Percentiles rank a stretch among this genome's conserved stretches.
Evolutionary conservation across 2,113 vertebrate species (phyloP).

Genomic region (Lycocorax pyrrhopterus): DNA sequence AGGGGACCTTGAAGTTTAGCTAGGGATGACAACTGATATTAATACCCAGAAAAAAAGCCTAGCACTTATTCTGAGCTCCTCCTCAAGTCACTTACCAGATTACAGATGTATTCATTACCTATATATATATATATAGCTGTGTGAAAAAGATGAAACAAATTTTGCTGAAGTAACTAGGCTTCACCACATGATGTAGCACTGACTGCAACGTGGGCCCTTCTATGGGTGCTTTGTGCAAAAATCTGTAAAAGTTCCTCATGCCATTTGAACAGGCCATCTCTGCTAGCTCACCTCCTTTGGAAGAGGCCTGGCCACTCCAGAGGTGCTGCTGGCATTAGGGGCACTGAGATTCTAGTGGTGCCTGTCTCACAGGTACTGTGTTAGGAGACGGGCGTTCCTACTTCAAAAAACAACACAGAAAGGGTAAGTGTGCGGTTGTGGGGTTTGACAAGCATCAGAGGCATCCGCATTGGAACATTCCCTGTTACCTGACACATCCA

Average conservation of each 20-base stretch:
- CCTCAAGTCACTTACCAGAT: neutral
- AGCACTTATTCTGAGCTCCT: neutral
- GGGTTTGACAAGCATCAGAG: neutral
- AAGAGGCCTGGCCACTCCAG: neutral
- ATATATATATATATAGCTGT: neutral
- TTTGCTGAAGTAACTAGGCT: neutral
- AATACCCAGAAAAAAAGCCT: neutral
- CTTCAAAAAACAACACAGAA: neutral
- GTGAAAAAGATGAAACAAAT: neutral
- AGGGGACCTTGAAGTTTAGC: neutral
- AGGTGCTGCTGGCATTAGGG: neutral
- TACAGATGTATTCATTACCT: neutral
- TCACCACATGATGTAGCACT: neutral
- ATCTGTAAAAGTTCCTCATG: fast-evolving
- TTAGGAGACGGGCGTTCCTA: neutral
- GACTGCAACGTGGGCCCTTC: neutral
- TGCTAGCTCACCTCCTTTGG: neutral
- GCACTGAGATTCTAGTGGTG: neutral
- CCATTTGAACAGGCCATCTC: neutral
- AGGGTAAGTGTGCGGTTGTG: fast-evolving
- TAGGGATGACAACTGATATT: neutral
- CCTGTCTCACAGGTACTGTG: neutral
- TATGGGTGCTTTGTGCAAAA: neutral
- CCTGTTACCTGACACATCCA: conserved; percentile 92
- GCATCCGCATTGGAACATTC: neutral